Evolutionary conservation across 92 coral and sea anemone genomes (phyloP), one percentile per base, ranked within the genome.

Genomic region (Nematostella vectensis): DNA sequence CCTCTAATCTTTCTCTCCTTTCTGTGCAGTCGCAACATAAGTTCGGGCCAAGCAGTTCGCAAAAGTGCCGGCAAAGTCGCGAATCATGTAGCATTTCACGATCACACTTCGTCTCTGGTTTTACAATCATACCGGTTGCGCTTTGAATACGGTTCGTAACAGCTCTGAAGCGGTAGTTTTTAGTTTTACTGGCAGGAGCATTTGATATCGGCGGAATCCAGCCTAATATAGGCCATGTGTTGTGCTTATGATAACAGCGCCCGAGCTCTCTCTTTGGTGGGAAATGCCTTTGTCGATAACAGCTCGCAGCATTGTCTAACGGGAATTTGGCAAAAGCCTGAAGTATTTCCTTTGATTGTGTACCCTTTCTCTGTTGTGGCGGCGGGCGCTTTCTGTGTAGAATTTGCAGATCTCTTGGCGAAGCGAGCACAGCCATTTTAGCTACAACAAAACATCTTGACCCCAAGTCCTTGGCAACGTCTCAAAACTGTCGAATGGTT

Each of bases 41-140:
- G 51, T 68, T 71, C 21, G 94, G 87, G 15, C 94, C 87, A 6
- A 84, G 77, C 27, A 84, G 62, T 43, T 84, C 94, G 65, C 94
- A 84, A 25, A 63, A 84, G 68, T 79, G 82, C 18, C 83, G 68
- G 23, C 79, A 67, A 16, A 77, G 31, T 3, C 49, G 48, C 25
- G 47, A 54, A 1, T 64, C 70, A 15, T 68, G 38, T 50, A 49
- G 29, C 2, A 42, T 30, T 11, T 59, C 44, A 29, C 94, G 68
- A 21, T 69, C 69, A 57, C 94, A 84, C 13, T 48, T 31, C 10
- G n/a, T 33, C 20, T 55, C 36, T 15, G 33, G 15, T 55, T 40
- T 47, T 2, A 57, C 43, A 13, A 25, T 47, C 16, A 18, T 19
- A 21, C 58, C 63, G 12, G 62, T 24, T 21, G 76, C 87, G 69